Base-by-base conservation (phyloP, 2,888 invertebrate genomes). In the Cerceris ruficornis region DNA sequence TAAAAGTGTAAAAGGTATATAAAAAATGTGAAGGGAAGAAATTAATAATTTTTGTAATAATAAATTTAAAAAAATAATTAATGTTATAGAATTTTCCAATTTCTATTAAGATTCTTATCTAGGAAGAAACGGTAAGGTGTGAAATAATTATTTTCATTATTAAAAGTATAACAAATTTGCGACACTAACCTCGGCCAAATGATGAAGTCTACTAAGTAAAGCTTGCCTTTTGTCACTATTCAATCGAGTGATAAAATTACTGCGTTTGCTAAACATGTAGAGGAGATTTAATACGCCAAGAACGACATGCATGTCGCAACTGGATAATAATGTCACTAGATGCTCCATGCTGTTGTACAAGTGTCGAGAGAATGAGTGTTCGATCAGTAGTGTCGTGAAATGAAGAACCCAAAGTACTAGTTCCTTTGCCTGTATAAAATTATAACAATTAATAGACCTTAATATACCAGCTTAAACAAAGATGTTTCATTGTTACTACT, bases 301-400 rank as follows among this genome's bases (percentile, higher is more conserved):
- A n/a, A 97, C 96, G 66, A 97, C 95, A 84, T 96, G 95, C 95
- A 97, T 96, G 90, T 97, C 96, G 91, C 95, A 96, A 65, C 97
- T 96, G 74, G 96, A 95, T 86, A 97, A 92, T 81, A 97, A 93
- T 50, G 95, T 94, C 64, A 96, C 95, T 82, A 97, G 93, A 91
- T 97, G 96, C 92, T 97, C 97, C 95, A 97, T 96, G 54, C 97
- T 97, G 93, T 96, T 97, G 94, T 97, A 97, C 81, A 97, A 93
- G 92, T 97, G 97, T 68, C 97, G 94, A 14, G 97, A 97, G 91
- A 97, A 97, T 84, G 97, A 97, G 92, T 97, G 97, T 92, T 97
- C 97, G 88, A 97, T 97, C 67, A 97, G 93, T 81, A 97, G 92
- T 0, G 97, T 96, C 59, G 97, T 97, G 90, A 97, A 97, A 89